Evolutionary conservation across 1,140 invertebrate species (phyloP), one percentile per base, ranked within the genome.

Genomic region (Euwallacea similis): DNA sequence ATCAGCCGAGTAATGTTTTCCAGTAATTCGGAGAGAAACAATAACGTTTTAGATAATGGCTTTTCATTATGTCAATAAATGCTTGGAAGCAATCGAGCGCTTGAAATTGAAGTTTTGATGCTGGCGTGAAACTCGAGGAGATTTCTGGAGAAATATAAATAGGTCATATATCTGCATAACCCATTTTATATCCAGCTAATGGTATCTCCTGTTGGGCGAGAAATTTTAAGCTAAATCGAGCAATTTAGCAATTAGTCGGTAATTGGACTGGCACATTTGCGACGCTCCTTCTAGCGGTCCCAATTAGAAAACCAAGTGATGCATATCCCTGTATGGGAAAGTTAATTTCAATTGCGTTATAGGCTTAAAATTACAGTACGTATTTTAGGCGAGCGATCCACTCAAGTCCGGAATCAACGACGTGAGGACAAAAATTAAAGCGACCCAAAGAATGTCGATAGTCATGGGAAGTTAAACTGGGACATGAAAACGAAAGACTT

Each of bases 281-380:
- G 55, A 11, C 55, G 58, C 58, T 3, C 58, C 16, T 60, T 21
- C 58, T 60, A 42, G 58, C 58, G 41, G 41, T 42, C n/a, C 58
- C 58, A 60, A 60, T 60, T 60, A 60, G 58, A 41, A 60, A 60
- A 21, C 16, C 42, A 60, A 60, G 41, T 42, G 58, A 60, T 60
- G 42, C 58, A 60, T 42, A 13, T 56, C 54, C 54, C 33, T 13
- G 54, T 56, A 56, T 56, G 15, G 54, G 15, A 15, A 56, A 56
- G 33, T 33, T 56, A 21, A 21, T 56, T 56, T 21, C 15, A 21
- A 21, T 56, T n/a, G 33, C 16, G 9, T 56, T 33, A 33, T 33
- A 33, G 21, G 21, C 21, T 33, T 33, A 33, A 33, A 33, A 33
- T 33, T 33, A 4, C 1, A 33, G 21, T 33, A 33, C 4, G 21